These are phyloP conservation scores for Pyrgilauda ruficollis DNA, from an alignment of 2,113 vertebrate species.

Conservation along the genomic window DNA sequence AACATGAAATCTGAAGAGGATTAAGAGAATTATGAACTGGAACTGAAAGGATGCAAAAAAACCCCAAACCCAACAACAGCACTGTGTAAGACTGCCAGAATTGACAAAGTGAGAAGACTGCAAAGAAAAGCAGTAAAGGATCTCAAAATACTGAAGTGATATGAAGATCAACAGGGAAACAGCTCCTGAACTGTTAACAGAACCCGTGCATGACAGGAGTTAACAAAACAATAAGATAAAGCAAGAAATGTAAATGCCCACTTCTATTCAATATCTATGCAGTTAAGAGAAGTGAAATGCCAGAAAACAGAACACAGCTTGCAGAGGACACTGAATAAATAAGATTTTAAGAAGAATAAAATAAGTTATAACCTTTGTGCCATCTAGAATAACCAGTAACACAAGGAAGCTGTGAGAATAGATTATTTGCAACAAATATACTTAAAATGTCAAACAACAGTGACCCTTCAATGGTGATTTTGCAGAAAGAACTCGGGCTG, in stretches of 20 bases:
- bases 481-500: background rate
- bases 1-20: constrained; percentile 25
- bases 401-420: background rate
- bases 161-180: background rate
- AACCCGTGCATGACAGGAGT: background rate
- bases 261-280: background rate
- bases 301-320: constrained; percentile 5
- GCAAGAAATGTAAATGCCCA: background rate
- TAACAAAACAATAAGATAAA: background rate
- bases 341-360: background rate
- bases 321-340: background rate
- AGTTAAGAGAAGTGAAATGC: constrained; percentile 7
- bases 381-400: background rate
- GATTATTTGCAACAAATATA: background rate
- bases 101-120: background rate
- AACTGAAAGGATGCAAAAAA: background rate
- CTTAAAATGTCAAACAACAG: background rate
- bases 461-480: background rate
- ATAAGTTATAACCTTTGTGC: background rate
- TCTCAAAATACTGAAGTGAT: background rate
- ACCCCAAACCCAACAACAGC: background rate
- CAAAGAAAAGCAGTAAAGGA: background rate
- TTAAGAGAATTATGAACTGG: constrained; percentile 41
- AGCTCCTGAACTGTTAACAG: background rate
- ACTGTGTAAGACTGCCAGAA: background rate